Conservation (phyloP, 2,113 vertebrate species). For the Symphodus melops region DNA sequence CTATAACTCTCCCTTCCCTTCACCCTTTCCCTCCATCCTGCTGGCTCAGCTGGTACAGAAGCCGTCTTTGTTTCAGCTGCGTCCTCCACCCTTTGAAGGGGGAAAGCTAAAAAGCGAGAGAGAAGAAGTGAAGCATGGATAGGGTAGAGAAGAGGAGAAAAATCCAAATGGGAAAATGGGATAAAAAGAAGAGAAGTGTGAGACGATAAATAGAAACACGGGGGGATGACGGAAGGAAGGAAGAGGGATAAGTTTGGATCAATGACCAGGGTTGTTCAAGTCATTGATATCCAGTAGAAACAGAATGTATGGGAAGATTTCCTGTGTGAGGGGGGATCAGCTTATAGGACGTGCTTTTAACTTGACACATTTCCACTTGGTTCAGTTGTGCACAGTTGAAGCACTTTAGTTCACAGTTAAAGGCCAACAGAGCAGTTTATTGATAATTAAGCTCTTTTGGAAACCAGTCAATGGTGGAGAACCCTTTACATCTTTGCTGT, state of each 20-base stretch:
- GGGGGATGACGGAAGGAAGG: constrained; percentile 3
- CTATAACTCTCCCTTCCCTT: constrained; percentile 3
- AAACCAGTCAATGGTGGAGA: constrained; percentile 6
- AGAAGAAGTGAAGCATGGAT: constrained; percentile 23
- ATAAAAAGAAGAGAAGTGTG: constrained; percentile 17
- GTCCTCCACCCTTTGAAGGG: constrained; percentile 70
- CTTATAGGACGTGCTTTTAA: constrained; percentile 37
- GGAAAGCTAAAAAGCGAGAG: constrained; percentile 51
- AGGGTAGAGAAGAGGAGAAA: constrained; percentile 10
- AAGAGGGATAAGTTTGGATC: constrained; percentile 51
- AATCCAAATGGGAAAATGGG: constrained; percentile 25
- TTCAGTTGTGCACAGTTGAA: constrained; percentile 27
- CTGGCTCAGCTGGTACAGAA: constrained; percentile 75
- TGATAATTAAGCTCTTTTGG: constrained; percentile 34
- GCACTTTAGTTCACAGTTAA: constrained; percentile 11
- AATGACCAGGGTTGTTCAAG: constrained; percentile 66
- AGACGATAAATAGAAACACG: neutral
- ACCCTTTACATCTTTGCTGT: neutral
- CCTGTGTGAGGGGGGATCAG: constrained; percentile 42
- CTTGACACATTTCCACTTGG: constrained; percentile 34
- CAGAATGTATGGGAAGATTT: constrained; percentile 48
- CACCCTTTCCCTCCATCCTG: constrained; percentile 48
- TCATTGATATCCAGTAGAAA: constrained; percentile 68
- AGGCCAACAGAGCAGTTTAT: constrained; percentile 35
- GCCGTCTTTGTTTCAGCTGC: constrained; percentile 71